These are phyloP conservation scores for Drosophila watanabei DNA, from an alignment of 1,140 invertebrate species.

Conservation along the genomic window DNA sequence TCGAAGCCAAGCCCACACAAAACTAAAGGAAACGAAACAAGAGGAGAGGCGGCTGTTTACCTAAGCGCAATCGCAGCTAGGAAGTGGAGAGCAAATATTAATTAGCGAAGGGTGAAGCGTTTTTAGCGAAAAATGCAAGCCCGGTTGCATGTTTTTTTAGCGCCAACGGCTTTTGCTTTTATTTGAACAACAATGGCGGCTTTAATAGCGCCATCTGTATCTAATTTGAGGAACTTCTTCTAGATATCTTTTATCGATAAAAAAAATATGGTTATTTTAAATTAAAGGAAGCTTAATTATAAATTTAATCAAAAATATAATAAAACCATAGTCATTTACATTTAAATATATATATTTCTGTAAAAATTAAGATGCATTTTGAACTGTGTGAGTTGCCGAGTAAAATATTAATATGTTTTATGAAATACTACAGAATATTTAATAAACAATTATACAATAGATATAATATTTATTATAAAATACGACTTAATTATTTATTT, in stretches of 20 bases:
- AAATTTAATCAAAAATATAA: neutral
- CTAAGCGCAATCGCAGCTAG: conserved; percentile 46
- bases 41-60: conserved; percentile 11
- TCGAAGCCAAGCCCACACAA: conserved; percentile 3
- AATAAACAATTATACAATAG: no score
- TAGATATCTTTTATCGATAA: neutral
- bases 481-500: no score
- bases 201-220: neutral
- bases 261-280: neutral
- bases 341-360: neutral
- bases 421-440: no score
- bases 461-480: no score
- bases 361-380: neutral
- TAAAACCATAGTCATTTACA: neutral
- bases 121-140: conserved; percentile 34
- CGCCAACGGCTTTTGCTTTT: conserved; percentile 3
- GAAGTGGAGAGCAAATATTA: conserved; percentile 64
- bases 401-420: no score
- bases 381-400: neutral
- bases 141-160: conserved; percentile 9
- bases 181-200: conserved; percentile 36
- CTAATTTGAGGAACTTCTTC: neutral
- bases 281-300: neutral
- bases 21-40: conserved; percentile 5
- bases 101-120: conserved; percentile 39